These are phyloP conservation scores for Mya arenaria DNA, from an alignment of 1,140 invertebrate genomes.

Conservation along the genomic window DNA sequence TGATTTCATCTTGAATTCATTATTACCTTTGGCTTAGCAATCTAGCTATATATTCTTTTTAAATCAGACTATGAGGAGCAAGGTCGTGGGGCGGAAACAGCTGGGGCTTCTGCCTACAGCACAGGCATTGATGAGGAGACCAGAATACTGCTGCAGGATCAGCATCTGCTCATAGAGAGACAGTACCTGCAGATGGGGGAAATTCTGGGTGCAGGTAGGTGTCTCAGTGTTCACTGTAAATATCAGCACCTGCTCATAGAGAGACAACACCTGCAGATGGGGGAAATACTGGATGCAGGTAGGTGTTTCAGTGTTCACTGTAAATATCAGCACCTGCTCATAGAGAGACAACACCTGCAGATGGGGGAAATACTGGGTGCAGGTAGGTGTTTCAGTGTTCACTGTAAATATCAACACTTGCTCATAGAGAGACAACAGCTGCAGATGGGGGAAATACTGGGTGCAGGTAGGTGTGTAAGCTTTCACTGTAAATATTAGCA, in stretches of 20 bases:
- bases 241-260: slow-evolving; percentile 77
- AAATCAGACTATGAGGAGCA: slow-evolving; percentile 64
- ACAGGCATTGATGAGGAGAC: slow-evolving; percentile 75
- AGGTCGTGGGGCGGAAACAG: slow-evolving; percentile 19
- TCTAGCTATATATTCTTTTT: neutral
- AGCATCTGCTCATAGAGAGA: slow-evolving; percentile 76
- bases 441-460: too few species aligned
- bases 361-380: slow-evolving; percentile 79
- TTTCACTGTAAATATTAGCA: too few species aligned
- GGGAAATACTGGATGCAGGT: slow-evolving; percentile 80
- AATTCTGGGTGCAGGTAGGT: slow-evolving; percentile 79
- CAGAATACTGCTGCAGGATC: slow-evolving; percentile 70
- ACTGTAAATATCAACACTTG: too few species aligned
- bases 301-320: too few species aligned
- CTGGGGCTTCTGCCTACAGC: slow-evolving; percentile 9
- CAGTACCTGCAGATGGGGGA: slow-evolving; percentile 76
- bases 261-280: slow-evolving; percentile 72
- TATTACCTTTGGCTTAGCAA: too few species aligned
- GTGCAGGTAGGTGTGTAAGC: too few species aligned
- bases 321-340: slow-evolving; percentile 76
- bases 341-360: slow-evolving; percentile 73
- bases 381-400: too few species aligned
- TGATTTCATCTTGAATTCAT: too few species aligned
- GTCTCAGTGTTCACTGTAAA: too few species aligned
- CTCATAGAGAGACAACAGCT: too few species aligned